Percentiles rank a stretch among this genome's conserved stretches.
These are phyloP conservation scores for Porites australiensis DNA, from an alignment of 64 coral and sea anemone genomes.

Conservation along the genomic window DNA sequence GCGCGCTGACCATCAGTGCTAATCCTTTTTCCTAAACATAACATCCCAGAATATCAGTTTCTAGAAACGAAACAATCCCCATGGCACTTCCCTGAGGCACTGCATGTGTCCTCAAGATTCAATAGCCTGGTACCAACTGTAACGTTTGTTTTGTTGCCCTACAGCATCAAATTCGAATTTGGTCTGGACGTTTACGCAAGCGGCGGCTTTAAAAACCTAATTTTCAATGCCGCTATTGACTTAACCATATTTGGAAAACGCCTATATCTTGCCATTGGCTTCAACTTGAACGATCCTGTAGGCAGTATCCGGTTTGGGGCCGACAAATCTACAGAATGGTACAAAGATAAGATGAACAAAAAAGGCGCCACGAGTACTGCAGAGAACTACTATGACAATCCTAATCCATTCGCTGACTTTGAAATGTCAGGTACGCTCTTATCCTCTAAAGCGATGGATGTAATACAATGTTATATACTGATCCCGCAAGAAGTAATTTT, in stretches of 20 bases:
- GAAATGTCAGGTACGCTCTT: conserved; percentile 83
- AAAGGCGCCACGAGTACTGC: conserved; percentile 81
- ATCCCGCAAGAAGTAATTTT: too few species aligned
- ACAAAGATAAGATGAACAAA: conserved; percentile 94
- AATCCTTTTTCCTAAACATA: too few species aligned
- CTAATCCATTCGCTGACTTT: conserved; percentile 96
- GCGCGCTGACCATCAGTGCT: too few species aligned
- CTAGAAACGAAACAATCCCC: too few species aligned
- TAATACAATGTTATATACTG: too few species aligned
- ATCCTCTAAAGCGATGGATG: too few species aligned
- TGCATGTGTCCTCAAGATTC: too few species aligned
- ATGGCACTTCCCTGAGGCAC: too few species aligned
- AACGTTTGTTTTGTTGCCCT: not conserved
- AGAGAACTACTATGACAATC: conserved; percentile 91
- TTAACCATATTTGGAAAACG: conserved; percentile 98
- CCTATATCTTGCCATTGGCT: conserved; percentile 69
- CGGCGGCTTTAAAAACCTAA: conserved; percentile 59
- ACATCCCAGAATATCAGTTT: too few species aligned
- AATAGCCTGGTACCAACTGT: not conserved
- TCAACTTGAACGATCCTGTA: conserved; percentile 77
- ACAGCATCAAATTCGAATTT: conserved; percentile 92
- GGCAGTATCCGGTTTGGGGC: conserved; percentile 64
- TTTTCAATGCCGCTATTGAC: conserved; percentile 93
- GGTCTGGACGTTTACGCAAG: conserved; percentile 70
- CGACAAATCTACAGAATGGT: conserved; percentile 75